Conservation (phyloP, 2,797 vertebrate genomes). For the Clarias pachynema region DNA sequence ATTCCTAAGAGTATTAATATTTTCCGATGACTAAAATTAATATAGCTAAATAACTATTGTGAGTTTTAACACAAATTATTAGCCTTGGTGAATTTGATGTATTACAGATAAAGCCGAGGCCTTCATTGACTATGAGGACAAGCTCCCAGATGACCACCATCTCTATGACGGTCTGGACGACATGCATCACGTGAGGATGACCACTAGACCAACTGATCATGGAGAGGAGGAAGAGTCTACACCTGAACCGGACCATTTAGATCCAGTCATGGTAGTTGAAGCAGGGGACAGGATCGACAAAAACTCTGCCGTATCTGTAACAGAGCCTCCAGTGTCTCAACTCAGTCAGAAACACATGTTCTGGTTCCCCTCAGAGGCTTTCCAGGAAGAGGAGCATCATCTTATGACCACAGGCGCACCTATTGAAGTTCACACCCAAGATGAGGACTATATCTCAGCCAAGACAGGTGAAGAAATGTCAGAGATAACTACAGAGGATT, state of each 20-base stretch:
- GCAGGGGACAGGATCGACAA: conserved; percentile 61
- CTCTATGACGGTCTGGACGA: conserved; percentile 52
- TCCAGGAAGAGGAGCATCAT: conserved; percentile 71
- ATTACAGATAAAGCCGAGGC: conserved; percentile 80
- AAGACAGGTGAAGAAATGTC: conserved; percentile 68
- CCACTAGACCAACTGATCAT: conserved; percentile 34
- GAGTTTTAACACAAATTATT: not conserved
- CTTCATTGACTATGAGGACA: conserved; percentile 90
- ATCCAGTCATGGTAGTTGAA: conserved; percentile 44
- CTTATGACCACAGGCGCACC: conserved; percentile 65
- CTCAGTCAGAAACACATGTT: conserved; percentile 87
- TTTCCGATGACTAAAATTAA: not conserved
- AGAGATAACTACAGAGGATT: conserved; percentile 63
- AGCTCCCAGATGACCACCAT: conserved; percentile 81
- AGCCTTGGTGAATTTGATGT: conserved; percentile 27
- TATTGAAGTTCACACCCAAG: conserved; percentile 65
- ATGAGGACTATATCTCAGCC: conserved; percentile 65
- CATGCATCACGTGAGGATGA: conserved; percentile 42
- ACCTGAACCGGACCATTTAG: conserved; percentile 50
- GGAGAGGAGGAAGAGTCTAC: conserved; percentile 57
- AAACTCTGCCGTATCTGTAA: conserved; percentile 58
- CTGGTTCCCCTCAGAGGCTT: conserved; percentile 86
- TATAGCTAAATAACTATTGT: not conserved
- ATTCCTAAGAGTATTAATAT: not conserved
- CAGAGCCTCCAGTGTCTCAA: conserved; percentile 79